Conservation (phyloP, 2,888 invertebrate species). For the Chaitophorus viminalis region DNA sequence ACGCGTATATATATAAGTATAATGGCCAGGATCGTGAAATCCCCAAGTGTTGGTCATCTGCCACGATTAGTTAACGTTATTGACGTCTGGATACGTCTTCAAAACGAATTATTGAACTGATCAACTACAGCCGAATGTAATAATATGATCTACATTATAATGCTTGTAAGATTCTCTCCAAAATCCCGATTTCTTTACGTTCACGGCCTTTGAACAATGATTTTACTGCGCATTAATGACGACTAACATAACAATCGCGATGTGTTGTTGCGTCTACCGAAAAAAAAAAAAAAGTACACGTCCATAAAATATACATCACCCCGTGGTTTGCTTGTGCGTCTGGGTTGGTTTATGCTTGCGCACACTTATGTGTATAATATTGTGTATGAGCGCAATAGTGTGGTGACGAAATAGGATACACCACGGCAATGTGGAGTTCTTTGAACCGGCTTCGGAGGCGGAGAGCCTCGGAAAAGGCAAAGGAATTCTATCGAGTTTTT, state of each 20-base stretch:
- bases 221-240: no score
- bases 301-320: no score
- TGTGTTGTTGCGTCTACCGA: no score
- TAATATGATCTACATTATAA: no score
- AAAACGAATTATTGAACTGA: no score
- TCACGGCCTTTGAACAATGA: no score
- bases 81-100: neutral
- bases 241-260: no score
- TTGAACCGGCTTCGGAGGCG: constrained; percentile 54
- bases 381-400: neutral
- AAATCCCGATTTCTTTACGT: no score
- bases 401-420: constrained; percentile 5
- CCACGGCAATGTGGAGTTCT: constrained; percentile 41
- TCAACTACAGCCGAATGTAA: no score
- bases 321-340: neutral
- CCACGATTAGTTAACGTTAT: neutral
- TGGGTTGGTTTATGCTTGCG: neutral
- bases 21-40: neutral
- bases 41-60: neutral
- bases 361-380: neutral
- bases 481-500: constrained; percentile 51
- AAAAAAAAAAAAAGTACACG: no score
- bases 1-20: neutral
- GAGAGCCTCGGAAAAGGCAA: constrained; percentile 52
- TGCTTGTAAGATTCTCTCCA: no score